Base-by-base conservation (phyloP, 2,888 invertebrate genomes). In the Psylliodes chrysocephalus region DNA sequence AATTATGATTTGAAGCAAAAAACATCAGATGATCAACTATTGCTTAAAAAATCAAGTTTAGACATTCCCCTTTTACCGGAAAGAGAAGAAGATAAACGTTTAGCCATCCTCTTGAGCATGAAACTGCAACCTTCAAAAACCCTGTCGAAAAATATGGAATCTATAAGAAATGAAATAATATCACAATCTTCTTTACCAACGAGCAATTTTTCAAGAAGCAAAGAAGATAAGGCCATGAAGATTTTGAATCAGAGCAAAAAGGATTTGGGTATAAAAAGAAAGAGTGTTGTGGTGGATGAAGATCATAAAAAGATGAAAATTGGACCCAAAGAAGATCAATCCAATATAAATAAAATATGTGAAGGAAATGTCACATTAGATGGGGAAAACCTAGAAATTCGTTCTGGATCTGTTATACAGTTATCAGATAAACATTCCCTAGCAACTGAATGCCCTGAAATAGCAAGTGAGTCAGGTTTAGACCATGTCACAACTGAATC, bases 1-100 rank as follows among this genome's bases (percentile, higher is more conserved):
- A 92, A 92, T 83, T 91, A 91, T 74, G 92, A 93, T 77, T 75
- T 93, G 0, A 91, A 92, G 78, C 86, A 86, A 15, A 84, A 88
- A 44, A 86, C 89, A 71, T 87, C 88, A 4, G 84, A 86, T 94
- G 94, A 96, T 76, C 85, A 88, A 54, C 85, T 87, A 8, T 83
- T 96, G 6, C 81, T 94, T 44, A 87, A 88, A 42, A 94, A 89
- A 79, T 89, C 90, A 22, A 92, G 93, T 12, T 83, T 96, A 15
- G 88, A 91, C 74, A 92, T 97, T 40, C 84, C 86, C 6, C 84
- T 97, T 2, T 82, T 96, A 0, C 89, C 91, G 0, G 96, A 97
- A 82, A 86, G 85, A 15, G 89, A 90, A 55, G 92, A 94, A 64
- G 96, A 97, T 78, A 86, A 87, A 55, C 89, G 89, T 78, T 84